Evolutionary conservation across 2,888 invertebrate genomes (phyloP).

Genomic region (Heliconius ismenius): DNA sequence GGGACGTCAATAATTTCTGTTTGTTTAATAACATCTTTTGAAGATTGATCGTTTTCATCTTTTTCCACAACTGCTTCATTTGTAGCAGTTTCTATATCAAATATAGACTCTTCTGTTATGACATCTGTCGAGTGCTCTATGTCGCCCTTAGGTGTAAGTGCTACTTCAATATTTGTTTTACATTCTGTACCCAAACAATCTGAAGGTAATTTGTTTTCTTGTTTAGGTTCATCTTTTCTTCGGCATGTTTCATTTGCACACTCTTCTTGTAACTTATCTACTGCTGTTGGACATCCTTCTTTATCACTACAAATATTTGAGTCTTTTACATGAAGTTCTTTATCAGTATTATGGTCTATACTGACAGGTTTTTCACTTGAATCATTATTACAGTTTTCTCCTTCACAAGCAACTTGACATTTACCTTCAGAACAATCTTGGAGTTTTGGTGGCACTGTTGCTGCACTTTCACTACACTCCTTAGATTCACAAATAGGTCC

Average conservation of each 20-base stretch:
- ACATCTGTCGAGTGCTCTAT: slow-evolving; percentile 13
- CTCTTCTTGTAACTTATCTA: slow-evolving; percentile 45
- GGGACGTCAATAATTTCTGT: slow-evolving; percentile 1
- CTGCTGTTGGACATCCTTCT: slow-evolving; percentile 47
- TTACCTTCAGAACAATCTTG: slow-evolving; percentile 33
- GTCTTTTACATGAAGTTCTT: slow-evolving; percentile 37
- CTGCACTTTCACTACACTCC: slow-evolving; percentile 48
- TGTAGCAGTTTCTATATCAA: slow-evolving; percentile 31
- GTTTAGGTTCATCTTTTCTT: slow-evolving; percentile 53
- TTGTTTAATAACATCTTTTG: neutral
- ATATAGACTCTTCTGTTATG: slow-evolving; percentile 25
- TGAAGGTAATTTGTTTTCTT: slow-evolving; percentile 48
- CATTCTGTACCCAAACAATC: slow-evolving; percentile 56
- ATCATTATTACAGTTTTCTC: slow-evolving; percentile 47
- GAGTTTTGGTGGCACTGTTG: slow-evolving; percentile 21
- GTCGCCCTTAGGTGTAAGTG: slow-evolving; percentile 19
- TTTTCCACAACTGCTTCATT: slow-evolving; percentile 27
- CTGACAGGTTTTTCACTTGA: slow-evolving; percentile 1
- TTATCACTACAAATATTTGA: slow-evolving; percentile 47
- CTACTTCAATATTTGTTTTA: slow-evolving; percentile 35
- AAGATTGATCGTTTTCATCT: slow-evolving; percentile 2
- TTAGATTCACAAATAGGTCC: slow-evolving; percentile 50
- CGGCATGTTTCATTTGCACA: slow-evolving; percentile 61
- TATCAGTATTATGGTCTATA: slow-evolving; percentile 1
- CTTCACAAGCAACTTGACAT: slow-evolving; percentile 49